Percentiles rank a stretch among this genome's conserved stretches.
These are phyloP conservation scores for Orgyia antiqua DNA, from an alignment of 2,888 invertebrate species.

Conservation along the genomic window DNA sequence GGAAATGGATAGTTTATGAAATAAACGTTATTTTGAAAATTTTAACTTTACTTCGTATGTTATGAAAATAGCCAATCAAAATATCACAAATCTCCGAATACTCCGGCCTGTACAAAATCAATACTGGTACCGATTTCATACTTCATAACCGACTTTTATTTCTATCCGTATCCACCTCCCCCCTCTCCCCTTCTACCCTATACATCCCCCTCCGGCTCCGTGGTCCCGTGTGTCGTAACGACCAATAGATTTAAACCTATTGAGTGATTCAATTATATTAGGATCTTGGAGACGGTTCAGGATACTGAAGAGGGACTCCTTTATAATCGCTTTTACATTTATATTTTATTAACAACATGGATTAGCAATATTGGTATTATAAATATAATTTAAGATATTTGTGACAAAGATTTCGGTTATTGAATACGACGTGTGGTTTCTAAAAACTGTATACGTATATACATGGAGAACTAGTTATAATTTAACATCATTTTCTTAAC, in stretches of 20 bases:
- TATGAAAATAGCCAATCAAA: too few relatives aligned
- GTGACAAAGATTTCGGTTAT: too few relatives aligned
- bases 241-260: constrained; percentile 13
- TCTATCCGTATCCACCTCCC: constrained; percentile 11
- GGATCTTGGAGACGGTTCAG: constrained; percentile 2
- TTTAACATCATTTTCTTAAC: too few relatives aligned
- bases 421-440: too few relatives aligned
- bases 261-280: constrained; percentile 15
- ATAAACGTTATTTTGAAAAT: too few relatives aligned
- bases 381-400: not conserved
- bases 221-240: constrained; percentile 6
- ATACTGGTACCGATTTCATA: constrained; percentile 39
- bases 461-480: too few relatives aligned
- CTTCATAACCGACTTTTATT: constrained; percentile 45
- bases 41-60: too few relatives aligned
- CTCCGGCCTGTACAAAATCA: too few relatives aligned
- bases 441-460: too few relatives aligned
- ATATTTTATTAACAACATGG: constrained; percentile 1
- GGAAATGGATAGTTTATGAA: too few relatives aligned
- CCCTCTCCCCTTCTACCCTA: constrained; percentile 2
- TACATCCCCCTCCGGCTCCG: constrained; percentile 2
- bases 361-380: not conserved
- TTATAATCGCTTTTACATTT: not conserved
- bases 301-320: constrained; percentile 1
- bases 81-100: too few relatives aligned